Conservation (phyloP, 2,113 vertebrate species). For the Sinocyclocheilus anophthalmus region DNA sequence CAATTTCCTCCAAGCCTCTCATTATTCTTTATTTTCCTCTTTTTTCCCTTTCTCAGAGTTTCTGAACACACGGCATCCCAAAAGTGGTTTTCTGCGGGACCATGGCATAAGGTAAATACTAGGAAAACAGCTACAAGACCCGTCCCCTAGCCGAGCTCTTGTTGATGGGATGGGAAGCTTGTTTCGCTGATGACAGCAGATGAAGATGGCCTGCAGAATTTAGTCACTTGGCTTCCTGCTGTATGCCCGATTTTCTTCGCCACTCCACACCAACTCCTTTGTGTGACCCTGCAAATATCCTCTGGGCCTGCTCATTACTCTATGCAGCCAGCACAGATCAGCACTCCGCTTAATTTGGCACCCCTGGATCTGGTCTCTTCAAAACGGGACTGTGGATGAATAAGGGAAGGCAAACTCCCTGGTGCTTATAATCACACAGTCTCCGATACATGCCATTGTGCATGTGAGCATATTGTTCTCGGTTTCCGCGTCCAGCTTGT, state of each 20-base stretch:
- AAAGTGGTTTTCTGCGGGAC: slow-evolving; percentile 30
- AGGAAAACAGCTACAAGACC: slow-evolving; percentile 45
- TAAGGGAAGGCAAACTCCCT: slow-evolving; percentile 52
- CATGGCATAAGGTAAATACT: slow-evolving; percentile 55
- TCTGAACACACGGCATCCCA: background rate
- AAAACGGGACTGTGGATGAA: slow-evolving; percentile 59
- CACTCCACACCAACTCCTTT: slow-evolving; percentile 70
- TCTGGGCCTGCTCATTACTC: slow-evolving; percentile 79
- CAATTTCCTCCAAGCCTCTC: slow-evolving; percentile 63
- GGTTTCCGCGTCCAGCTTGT: slow-evolving; percentile 44
- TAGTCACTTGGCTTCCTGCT: slow-evolving; percentile 67
- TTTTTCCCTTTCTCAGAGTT: slow-evolving; percentile 39
- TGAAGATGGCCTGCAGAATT: slow-evolving; percentile 72
- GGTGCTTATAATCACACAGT: slow-evolving; percentile 58
- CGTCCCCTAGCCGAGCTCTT: background rate
- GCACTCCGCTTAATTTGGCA: slow-evolving; percentile 76
- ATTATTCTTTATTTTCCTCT: slow-evolving; percentile 52
- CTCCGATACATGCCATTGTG: slow-evolving; percentile 52
- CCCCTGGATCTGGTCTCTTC: slow-evolving; percentile 64
- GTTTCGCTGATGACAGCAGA: slow-evolving; percentile 63
- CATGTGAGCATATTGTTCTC: slow-evolving; percentile 39
- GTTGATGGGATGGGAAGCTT: slow-evolving; percentile 36
- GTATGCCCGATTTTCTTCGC: slow-evolving; percentile 74
- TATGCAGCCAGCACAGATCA: slow-evolving; percentile 67
- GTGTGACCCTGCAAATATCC: slow-evolving; percentile 81